Conservation (phyloP, 2,797 vertebrate species). For the Mycteria americana region DNA sequence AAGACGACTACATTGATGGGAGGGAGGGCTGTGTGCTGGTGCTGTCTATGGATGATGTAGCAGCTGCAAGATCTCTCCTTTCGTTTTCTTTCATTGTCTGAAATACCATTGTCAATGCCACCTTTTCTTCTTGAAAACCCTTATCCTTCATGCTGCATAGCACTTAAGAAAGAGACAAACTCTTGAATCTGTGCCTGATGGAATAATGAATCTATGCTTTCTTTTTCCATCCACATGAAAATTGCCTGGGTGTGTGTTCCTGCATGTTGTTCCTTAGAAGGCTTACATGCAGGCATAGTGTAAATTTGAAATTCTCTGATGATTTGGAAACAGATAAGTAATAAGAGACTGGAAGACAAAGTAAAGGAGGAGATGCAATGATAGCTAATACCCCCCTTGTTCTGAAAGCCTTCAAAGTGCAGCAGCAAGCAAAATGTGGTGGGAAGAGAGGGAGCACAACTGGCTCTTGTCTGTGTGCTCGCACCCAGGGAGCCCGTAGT, state of each 20-base stretch:
- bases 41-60: background rate
- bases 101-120: background rate
- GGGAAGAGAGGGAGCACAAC: fast-evolving
- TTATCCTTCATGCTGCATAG: background rate
- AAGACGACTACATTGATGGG: background rate
- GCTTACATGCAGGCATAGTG: background rate
- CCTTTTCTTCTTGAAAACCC: background rate
- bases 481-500: background rate
- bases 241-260: background rate
- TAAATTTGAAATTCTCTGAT: background rate
- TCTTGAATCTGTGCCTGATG: background rate
- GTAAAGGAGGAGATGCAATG: background rate
- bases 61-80: background rate
- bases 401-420: background rate
- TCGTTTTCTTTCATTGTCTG: background rate
- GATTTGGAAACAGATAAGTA: background rate
- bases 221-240: background rate
- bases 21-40: background rate
- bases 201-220: background rate
- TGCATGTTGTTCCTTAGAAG: background rate
- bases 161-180: background rate
- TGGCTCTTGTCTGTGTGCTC: background rate
- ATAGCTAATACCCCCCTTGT: background rate
- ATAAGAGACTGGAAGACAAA: background rate
- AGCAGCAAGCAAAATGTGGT: background rate